Conservation (phyloP, 2,888 invertebrate genomes). For the Dorcus parallelipipedus region DNA sequence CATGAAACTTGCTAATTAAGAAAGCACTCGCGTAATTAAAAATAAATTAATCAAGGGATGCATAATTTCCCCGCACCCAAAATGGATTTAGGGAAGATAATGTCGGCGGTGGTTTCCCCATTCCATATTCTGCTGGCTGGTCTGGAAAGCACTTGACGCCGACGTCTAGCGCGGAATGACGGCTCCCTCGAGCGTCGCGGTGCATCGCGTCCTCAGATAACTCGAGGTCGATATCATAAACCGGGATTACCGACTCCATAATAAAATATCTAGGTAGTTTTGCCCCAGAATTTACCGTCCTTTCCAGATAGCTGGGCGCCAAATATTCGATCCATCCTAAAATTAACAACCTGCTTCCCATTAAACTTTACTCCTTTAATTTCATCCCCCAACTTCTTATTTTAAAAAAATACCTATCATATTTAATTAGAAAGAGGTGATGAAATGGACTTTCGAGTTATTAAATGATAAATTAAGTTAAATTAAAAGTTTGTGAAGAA, state of each 20-base stretch:
- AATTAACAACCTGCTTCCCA: too few species aligned
- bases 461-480: too few species aligned
- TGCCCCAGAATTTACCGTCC: constrained; percentile 18
- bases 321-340: constrained; percentile 13
- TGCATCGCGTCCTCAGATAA: constrained; percentile 32
- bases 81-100: neutral
- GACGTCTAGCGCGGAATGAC: constrained; percentile 29
- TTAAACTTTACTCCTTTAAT: too few species aligned
- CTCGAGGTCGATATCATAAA: constrained; percentile 37
- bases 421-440: too few species aligned
- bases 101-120: neutral
- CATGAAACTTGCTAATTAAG: too few species aligned
- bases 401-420: too few species aligned
- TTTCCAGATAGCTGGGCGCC: constrained; percentile 15
- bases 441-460: too few species aligned
- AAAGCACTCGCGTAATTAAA: neutral
- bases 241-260: constrained; percentile 32
- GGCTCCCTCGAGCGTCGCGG: constrained; percentile 31
- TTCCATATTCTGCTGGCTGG: neutral
- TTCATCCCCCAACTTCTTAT: too few species aligned
- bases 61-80: neutral
- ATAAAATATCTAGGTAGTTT: constrained; percentile 34
- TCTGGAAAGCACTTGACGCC: constrained; percentile 27
- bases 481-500: too few species aligned
- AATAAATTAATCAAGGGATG: neutral